Evolutionary conservation across 1,140 invertebrate species (phyloP), one percentile per base, ranked within the genome.

Genomic region (Lanistes nyassanus): DNA sequence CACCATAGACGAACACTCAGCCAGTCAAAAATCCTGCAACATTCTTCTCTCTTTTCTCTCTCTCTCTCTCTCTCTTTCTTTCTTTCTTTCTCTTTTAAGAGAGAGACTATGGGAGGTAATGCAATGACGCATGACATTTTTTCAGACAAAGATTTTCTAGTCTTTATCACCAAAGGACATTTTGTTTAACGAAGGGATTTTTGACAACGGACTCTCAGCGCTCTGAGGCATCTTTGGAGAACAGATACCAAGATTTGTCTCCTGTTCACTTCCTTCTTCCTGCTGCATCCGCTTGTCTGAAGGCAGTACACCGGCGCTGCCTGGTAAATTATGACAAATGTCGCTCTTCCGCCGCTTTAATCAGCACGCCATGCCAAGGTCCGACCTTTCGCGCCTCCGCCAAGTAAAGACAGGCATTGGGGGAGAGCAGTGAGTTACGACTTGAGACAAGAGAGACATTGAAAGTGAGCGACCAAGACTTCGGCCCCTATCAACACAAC

Each of bases 131-230:
- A 34, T 60, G 58, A 29, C 11, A 19, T 6, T 26, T 31, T 23
- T 11, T 3, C 11, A 16, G 62, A 65, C 6, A 65, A 37, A 65
- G 62, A 47, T 47, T 6, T 16, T 47, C 37, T 39, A 29, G 37
- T 42, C 70, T 62, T 56, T 72, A 72, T 72, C 70, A 60, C 55
- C 23, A 55, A 60, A 55, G 34, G 60, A 72, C 70, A 72, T 72
- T 72, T 60, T 72, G 70, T 72, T 72, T 72, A 37, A 36, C 70
- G 23, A 72, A 55, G 55, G 56, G 70, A 72, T 72, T 42, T 72
- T 16, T 37, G 21, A n/a, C 70, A 29, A 36, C 55, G 34, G 23
- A 11, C n/a, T 58, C 37, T 26, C 29, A 51, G 23, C 31, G 11
- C 29, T 23, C 36, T 42, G n/a, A 5, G 53, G 68, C 55, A 53